Percentiles rank a stretch among this genome's conserved stretches.
Evolutionary conservation across 2,113 vertebrate species (phyloP).

Genomic region (Argyrosomus japonicus): DNA sequence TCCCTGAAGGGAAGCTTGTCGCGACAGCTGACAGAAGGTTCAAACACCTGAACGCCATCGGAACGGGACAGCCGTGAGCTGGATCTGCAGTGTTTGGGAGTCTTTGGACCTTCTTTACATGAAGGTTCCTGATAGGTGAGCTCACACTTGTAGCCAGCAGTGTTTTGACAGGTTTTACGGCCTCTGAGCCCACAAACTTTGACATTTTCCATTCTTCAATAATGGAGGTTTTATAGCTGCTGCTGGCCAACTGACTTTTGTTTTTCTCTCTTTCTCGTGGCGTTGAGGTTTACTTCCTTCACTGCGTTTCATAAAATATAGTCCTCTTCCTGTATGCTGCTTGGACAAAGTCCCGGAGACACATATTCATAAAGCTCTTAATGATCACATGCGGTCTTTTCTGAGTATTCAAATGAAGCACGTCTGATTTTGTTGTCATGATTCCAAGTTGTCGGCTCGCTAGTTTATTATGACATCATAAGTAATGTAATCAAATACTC

Average conservation of each 20-base stretch:
- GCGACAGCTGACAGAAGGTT: neutral
- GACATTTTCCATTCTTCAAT: slow-evolving; percentile 4
- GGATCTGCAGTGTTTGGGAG: too few species aligned
- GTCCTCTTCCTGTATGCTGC: neutral
- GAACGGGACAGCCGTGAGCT: too few species aligned
- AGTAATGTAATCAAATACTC: too few species aligned
- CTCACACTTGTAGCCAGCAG: neutral
- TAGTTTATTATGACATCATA: too few species aligned
- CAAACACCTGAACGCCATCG: neutral
- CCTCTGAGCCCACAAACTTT: neutral
- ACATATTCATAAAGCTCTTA: neutral
- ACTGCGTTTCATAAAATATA: neutral
- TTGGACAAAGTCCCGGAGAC: slow-evolving; percentile 3
- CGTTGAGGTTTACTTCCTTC: neutral
- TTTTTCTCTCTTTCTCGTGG: neutral
- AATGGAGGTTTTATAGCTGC: slow-evolving; percentile 24
- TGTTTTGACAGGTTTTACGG: slow-evolving; percentile 32
- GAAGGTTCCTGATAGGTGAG: neutral
- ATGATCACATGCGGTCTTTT: neutral
- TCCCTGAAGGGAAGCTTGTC: too few species aligned
- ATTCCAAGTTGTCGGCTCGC: too few species aligned
- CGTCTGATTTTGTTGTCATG: too few species aligned
- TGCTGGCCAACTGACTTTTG: neutral
- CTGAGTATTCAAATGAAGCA: too few species aligned
- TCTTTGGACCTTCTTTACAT: too few species aligned